Evolutionary conservation across 2,113 vertebrate species (phyloP), one percentile per base, ranked within the genome.

Genomic region (Epinephelus cyanopodus): DNA sequence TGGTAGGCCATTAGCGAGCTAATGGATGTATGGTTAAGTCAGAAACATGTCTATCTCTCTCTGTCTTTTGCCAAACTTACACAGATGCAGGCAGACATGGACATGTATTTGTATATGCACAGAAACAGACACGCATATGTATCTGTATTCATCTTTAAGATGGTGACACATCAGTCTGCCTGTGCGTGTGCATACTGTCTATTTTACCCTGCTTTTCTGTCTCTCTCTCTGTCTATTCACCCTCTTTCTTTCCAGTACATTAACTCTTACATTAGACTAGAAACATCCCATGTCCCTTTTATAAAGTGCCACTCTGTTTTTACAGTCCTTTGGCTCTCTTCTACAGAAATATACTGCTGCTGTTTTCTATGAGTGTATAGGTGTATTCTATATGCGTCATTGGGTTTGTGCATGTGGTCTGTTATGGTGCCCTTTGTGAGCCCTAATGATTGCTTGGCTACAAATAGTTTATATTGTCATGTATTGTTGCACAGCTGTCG

Each of bases 241-340:
- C 56, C 25, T 64, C 64, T 79, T 53, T 66, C 74, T 83, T 85
- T 90, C 69, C 37, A 50, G 66, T 68, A 82, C 81, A 91, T 93
- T 93, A 92, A 85, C 62, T 88, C 69, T 62, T 90, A 78, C 86
- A 89, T 90, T 87, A 90, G 70, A 77, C 70, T 12, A 70, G 70
- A 79, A 87, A 82, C 42, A 83, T 73, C 53, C 29, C 60, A 14
- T 81, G 74, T 74, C 77, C 71, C 21, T 83, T 88, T 83, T 85
- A 67, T 77, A 70, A 75, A 83, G 75, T 85, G 66, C 52, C 9
- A 33, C 48, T 50, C 68, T 54, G 29, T 45, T 56, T 74, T 18
- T 62, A 18, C 68, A 29, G 27, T 52, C 9, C 57, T 9, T 62
- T 53, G 23, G 54, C 47, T 33, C 77, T 54, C 29, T 45, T 77